Evolutionary conservation across 2,888 invertebrate genomes (phyloP), one percentile per base, ranked within the genome.

Genomic region (Panzeria rudis): DNA sequence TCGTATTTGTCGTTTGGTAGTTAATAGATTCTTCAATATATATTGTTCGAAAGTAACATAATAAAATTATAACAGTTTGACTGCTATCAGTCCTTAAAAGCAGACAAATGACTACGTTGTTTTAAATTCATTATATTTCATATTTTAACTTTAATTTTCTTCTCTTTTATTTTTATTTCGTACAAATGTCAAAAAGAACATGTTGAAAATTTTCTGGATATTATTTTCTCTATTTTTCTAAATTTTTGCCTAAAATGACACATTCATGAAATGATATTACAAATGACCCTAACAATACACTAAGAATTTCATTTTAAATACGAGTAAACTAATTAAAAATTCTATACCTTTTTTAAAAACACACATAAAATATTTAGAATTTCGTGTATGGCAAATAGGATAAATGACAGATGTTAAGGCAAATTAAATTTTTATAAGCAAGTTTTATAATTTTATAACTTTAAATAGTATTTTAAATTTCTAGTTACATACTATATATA

Each of bases 261-360:
- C 71, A 79, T 64, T 75, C 6, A 7, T 52, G 32, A 38, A 61
- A 61, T 52, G 47, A 41, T 13, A 17, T 3, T 35, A 50, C 50
- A 29, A 29, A 29, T 66, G 56, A 72, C 52, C 66, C n/a, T 23
- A 44, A 41, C 38, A 62, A 56, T 56, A 20, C 4, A 54, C 29
- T 32, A 68, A 25, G 54, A 41, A 44, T 13, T 61, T 23, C 17
- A n/a, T 61, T 56, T 56, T 47, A 32, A 25, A 32, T 17, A 35
- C 38, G 29, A 54, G 71, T 68, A 68, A 73, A 73, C 61, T 68
- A 83, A 73, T 78, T 83, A 68, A 73, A 61, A 61, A 71, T 71
- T 41, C 62, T 71, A 66, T 41, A 23, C 20, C 11, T 35, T 59
- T 56, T 59, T 50, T 17, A 6, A 29, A 9, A 9, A 3, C 1